Conservation (phyloP, 2,888 invertebrate species). For the Drosophila paucipuncta region DNA sequence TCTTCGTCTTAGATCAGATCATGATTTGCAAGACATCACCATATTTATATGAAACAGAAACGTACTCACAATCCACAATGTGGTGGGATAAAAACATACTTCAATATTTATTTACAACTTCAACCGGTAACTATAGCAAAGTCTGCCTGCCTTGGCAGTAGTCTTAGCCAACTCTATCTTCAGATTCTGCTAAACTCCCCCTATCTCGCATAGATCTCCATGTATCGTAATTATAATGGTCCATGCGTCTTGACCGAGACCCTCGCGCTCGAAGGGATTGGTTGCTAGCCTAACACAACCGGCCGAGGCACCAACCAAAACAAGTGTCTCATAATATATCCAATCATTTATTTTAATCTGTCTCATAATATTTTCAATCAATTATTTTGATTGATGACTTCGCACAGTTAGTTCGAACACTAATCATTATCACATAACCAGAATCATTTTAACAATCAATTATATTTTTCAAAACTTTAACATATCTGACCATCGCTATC, state of each 20-base stretch:
- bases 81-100: constrained; percentile 59
- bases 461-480: not conserved
- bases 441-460: not conserved
- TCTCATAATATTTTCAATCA: not conserved
- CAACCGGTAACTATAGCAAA: constrained; percentile 75
- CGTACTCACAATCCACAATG: constrained; percentile 59
- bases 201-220: not conserved
- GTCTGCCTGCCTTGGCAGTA: not conserved
- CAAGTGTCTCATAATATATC: too few species aligned
- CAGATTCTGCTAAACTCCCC: not conserved
- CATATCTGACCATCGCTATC: constrained; percentile 21
- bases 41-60: constrained; percentile 64
- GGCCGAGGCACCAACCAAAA: too few species aligned
- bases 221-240: not conserved
- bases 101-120: constrained; percentile 74
- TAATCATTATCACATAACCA: not conserved
- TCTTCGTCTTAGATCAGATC: constrained; percentile 76
- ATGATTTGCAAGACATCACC: constrained; percentile 65
- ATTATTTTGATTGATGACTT: not conserved
- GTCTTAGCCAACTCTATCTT: not conserved
- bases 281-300: too few species aligned
- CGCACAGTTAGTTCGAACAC: not conserved
- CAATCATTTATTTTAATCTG: too few species aligned
- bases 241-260: not conserved
- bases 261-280: too few species aligned